A percentile compares a stretch with the other conserved stretches of the same genome.
Conservation (phyloP, 1,140 invertebrate genomes). For the Drosophila nikananu region DNA sequence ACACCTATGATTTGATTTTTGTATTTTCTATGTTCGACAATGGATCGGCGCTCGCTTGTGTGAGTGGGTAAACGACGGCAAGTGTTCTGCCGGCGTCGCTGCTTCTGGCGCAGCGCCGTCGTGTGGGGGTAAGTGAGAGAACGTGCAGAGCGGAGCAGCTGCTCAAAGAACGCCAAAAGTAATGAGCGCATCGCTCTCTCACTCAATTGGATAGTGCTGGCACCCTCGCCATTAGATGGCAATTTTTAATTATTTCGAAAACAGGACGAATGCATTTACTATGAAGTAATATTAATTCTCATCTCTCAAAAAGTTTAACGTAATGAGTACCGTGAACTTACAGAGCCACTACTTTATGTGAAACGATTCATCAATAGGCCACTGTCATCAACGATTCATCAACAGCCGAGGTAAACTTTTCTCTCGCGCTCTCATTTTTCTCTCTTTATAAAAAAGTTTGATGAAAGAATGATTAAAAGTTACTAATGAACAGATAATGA, state of each 20-base stretch:
- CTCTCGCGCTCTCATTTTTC: no score
- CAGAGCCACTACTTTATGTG: no score
- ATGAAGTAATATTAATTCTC: no score
- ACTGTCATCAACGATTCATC: no score
- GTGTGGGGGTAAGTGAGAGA: constrained; percentile 71
- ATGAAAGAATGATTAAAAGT: no score
- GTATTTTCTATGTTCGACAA: constrained; percentile 62
- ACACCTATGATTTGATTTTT: constrained; percentile 77
- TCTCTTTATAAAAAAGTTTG: no score
- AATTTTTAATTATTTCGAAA: not conserved
- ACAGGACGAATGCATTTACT: not conserved
- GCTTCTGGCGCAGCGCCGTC: constrained; percentile 35
- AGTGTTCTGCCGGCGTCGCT: constrained; percentile 67
- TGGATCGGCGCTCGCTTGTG: constrained; percentile 44
- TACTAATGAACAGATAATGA: no score
- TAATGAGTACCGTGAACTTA: no score
- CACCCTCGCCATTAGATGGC: constrained; percentile 1
- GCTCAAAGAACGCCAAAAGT: constrained; percentile 74
- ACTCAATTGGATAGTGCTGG: constrained; percentile 3
- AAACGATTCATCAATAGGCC: no score
- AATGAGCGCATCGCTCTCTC: constrained; percentile 52
- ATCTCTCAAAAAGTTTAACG: no score
- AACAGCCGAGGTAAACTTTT: no score
- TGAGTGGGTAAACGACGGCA: constrained; percentile 77
- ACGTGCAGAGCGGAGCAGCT: constrained; percentile 11